Base-by-base conservation (phyloP, 2,888 invertebrate genomes). In the Euplexia lucipara region DNA sequence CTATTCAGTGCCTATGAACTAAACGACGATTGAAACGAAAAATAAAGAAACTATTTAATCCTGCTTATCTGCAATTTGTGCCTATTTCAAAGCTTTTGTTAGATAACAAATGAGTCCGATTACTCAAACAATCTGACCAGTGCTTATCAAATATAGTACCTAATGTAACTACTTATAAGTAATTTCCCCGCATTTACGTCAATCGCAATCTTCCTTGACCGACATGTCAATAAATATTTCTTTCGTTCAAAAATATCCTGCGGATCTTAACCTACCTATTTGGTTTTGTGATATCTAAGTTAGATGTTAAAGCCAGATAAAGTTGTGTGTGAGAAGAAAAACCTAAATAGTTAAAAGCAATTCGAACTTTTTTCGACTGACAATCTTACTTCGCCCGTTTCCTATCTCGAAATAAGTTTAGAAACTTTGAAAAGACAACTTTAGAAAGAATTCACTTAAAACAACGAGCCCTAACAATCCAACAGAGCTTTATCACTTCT, bases 401-500 rank as follows among this genome's bases (percentile, higher is more conserved):
- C 8, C 12, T 0, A 22, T 20, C 4, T 0, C 4, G 18, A 18
- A 9, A n/a, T 0, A 34, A 47, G 34, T 59, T 58, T 7, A 1
- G 3, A 26, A 37, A 67, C 30, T 45, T 45, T 47, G 9, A 52
- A 35, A 41, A 41, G 20, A 12, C 14, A 49, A 45, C n/a, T 39
- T 51, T 16, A 34, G 14, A 7, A 20, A 16, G 10, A 30, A 20
- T 26, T 51, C 3, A 30, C n/a, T 45, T 30, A 18, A 5, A 16
- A 1, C 18, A 37, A 0, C 18, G 6, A 39, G 39, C 34, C 58
- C 47, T 41, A 34, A 47, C 42, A 71, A 62, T 53, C 26, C 45
- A 45, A 52, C 48, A 59, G 49, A 62, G 22, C 42, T 65, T 61
- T 63, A 68, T 65, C 57, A 67, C 58, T 59, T 77, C 68, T 80